Evolutionary conservation across 2,113 vertebrate genomes (phyloP).

Genomic region (Porphyrio hochstetteri): DNA sequence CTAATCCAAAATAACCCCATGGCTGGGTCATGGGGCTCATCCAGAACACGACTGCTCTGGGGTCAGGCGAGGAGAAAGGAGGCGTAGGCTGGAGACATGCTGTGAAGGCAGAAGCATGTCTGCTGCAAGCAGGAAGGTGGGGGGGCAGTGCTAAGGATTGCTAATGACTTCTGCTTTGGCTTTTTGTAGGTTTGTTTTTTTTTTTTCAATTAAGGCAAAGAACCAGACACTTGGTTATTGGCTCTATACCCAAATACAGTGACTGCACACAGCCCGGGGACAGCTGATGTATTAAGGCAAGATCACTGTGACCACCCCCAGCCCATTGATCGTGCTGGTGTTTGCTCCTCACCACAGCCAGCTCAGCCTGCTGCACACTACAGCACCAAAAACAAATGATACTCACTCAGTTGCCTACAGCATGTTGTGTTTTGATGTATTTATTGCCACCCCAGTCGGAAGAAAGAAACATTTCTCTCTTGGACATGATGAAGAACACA

Average conservation of each 20-base stretch:
- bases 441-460: slow-evolving; percentile 37
- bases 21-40: neutral
- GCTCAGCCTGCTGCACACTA: neutral
- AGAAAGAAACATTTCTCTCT: slow-evolving; percentile 59
- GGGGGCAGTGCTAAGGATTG: neutral
- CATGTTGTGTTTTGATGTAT: slow-evolving; percentile 22
- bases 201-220: neutral
- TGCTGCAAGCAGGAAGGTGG: neutral
- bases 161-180: neutral
- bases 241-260: neutral
- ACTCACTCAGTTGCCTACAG: slow-evolving; percentile 28
- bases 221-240: neutral
- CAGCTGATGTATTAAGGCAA: neutral
- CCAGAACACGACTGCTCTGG: neutral
- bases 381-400: neutral
- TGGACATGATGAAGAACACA: slow-evolving; percentile 53
- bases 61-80: slow-evolving; percentile 2
- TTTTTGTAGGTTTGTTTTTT: neutral
- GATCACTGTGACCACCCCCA: neutral
- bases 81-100: fast-evolving
- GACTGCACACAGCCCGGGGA: neutral
- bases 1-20: neutral
- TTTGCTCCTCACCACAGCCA: neutral
- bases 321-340: fast-evolving
- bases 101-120: fast-evolving